A percentile compares a stretch with the other conserved stretches of the same genome.
Conservation (phyloP, 2,113 vertebrate genomes). For the Telmatochromis sp. region DNA sequence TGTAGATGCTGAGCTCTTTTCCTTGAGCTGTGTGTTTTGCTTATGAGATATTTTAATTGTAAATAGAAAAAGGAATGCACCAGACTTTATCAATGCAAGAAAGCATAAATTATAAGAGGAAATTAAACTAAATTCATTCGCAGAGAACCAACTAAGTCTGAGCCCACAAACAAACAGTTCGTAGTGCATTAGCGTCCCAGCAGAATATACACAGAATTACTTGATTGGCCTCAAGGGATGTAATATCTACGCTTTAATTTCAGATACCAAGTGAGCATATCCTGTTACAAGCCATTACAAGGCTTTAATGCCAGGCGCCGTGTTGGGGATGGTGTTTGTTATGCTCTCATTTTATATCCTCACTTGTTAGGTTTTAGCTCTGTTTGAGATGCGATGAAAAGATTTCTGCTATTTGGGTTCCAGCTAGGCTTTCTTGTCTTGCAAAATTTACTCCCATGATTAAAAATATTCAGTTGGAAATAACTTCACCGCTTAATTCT, state of each 20-base stretch:
- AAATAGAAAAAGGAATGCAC: conserved; percentile 2
- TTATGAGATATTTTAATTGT: conserved; percentile 46
- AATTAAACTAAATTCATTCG: conserved; percentile 38
- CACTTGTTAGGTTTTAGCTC: conserved; percentile 6
- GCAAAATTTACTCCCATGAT: conserved; percentile 8
- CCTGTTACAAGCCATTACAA: conserved; percentile 63
- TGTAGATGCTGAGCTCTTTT: neutral
- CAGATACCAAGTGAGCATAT: conserved; percentile 55
- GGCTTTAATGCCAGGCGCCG: conserved; percentile 34
- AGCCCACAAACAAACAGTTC: neutral
- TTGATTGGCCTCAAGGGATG: conserved; percentile 58
- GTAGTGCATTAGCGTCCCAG: conserved; percentile 26
- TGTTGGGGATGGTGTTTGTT: conserved; percentile 30
- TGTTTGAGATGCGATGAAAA: conserved; percentile 17
- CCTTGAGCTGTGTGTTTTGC: conserved; percentile 29
- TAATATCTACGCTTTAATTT: conserved; percentile 57
- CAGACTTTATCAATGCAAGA: conserved; percentile 36
- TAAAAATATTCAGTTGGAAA: neutral
- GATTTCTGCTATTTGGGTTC: conserved; percentile 17
- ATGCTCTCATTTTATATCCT: conserved; percentile 19
- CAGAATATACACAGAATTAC: conserved; percentile 35
- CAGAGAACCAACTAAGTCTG: neutral
- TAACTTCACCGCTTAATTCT: neutral
- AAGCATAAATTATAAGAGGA: conserved; percentile 41
- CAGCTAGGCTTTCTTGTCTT: neutral